A percentile compares a stretch with the other conserved stretches of the same genome.
These are phyloP conservation scores for Orbicella faveolata DNA, from an alignment of 64 coral and sea anemone genomes.

Conservation along the genomic window DNA sequence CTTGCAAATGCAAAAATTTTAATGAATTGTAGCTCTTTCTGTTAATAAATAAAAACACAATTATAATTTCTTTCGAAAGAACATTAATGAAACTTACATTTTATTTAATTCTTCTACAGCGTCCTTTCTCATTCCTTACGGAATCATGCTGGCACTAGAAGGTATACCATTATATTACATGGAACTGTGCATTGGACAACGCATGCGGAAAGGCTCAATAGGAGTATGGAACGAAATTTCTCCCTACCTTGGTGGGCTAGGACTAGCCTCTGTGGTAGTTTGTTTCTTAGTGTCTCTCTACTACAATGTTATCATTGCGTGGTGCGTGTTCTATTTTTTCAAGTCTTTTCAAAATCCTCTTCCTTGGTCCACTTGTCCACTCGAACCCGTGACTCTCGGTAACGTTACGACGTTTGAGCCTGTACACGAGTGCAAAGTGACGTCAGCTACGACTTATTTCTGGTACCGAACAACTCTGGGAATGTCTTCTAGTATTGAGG, in stretches of 20 bases:
- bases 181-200: constrained; percentile 97
- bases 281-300: constrained; percentile 97
- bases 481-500: constrained; percentile 78
- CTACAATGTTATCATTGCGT: constrained; percentile 94
- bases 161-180: constrained; percentile 98
- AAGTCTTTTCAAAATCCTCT: constrained; percentile 94
- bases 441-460: constrained; percentile 81
- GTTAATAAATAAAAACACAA: too few species aligned
- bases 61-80: too few species aligned
- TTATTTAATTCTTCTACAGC: constrained; percentile 43
- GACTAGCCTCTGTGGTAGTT: constrained; percentile 85
- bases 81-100: neutral
- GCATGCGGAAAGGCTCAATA: constrained; percentile 97
- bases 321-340: constrained; percentile 98
- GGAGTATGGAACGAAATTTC: constrained; percentile 99
- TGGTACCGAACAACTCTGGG: constrained; percentile 90
- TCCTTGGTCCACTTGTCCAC: constrained; percentile 90
- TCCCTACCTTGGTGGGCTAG: constrained; percentile 92
- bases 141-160: constrained; percentile 95
- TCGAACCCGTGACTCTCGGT: constrained; percentile 43
- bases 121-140: constrained; percentile 95
- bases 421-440: constrained; percentile 66
- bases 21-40: too few species aligned
- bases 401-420: constrained; percentile 65
- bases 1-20: too few species aligned